Percentiles rank a stretch among this genome's conserved stretches.
Evolutionary conservation across 1,140 invertebrate genomes (phyloP).

Genomic region (Drosophila triauraria): DNA sequence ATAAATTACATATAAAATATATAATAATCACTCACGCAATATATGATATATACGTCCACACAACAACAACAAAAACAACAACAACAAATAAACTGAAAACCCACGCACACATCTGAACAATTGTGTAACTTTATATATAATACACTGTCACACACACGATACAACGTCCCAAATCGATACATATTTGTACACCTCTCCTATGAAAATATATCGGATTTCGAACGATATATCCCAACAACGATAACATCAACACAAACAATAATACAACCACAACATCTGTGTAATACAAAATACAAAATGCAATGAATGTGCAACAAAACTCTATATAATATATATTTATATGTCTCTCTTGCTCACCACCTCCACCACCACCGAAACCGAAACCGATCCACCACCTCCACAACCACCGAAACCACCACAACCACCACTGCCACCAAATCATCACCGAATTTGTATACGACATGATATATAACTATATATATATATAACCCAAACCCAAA

Average conservation of each 20-base stretch:
- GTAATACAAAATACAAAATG: constrained; percentile 50
- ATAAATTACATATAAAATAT: constrained; percentile 60
- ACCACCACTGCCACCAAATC: constrained; percentile 32
- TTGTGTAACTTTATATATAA: constrained; percentile 58
- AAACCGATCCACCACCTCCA: constrained; percentile 34
- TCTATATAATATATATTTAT: constrained; percentile 28
- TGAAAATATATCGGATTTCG: constrained; percentile 28
- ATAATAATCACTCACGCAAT: constrained; percentile 69
- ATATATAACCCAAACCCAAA: constrained; percentile 27
- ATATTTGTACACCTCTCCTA: constrained; percentile 28
- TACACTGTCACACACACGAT: constrained; percentile 10
- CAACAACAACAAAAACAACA: constrained; percentile 21
- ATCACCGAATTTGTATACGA: constrained; percentile 42
- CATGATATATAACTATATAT: constrained; percentile 31
- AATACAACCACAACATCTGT: constrained; percentile 44
- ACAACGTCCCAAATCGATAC: constrained; percentile 30
- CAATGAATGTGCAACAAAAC: constrained; percentile 55
- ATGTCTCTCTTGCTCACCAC: constrained; percentile 42
- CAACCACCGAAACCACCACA: constrained; percentile 26
- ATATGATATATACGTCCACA: constrained; percentile 51
- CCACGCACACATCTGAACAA: constrained; percentile 60
- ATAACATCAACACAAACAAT: constrained; percentile 39
- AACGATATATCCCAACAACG: constrained; percentile 25
- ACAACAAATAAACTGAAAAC: constrained; percentile 20
- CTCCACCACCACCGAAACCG: constrained; percentile 26